These are phyloP conservation scores for Acanthosoma haemorrhoidale DNA, from an alignment of 2,888 invertebrate genomes.

Conservation along the genomic window DNA sequence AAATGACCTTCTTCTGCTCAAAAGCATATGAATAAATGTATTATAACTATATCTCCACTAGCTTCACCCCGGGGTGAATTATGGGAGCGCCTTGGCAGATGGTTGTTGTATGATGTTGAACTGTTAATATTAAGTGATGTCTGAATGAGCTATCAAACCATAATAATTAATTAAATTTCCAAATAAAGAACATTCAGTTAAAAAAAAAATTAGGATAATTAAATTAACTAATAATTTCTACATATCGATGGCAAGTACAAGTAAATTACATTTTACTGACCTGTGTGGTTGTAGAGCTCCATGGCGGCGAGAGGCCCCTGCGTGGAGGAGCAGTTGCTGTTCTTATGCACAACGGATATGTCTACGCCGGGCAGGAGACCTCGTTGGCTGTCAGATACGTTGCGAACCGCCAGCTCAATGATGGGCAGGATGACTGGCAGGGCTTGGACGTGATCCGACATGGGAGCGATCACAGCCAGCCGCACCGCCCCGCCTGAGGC, in stretches of 20 bases:
- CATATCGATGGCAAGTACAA: neutral
- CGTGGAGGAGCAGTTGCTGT: conserved; percentile 71
- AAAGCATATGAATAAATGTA: no score
- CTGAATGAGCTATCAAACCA: no score
- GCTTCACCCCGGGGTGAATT: no score
- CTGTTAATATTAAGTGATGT: no score
- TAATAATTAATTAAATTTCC: no score
- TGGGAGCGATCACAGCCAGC: conserved; percentile 60
- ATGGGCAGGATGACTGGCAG: conserved; percentile 63
- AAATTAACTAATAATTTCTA: neutral
- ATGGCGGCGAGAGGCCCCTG: conserved; percentile 73
- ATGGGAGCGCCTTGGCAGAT: no score
- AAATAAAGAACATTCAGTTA: no score
- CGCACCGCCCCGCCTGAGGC: conserved; percentile 46
- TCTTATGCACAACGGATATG: conserved; percentile 62
- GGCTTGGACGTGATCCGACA: conserved; percentile 57
- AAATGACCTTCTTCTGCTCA: no score
- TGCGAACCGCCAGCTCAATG: conserved; percentile 61
- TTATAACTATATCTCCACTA: no score
- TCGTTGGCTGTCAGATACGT: conserved; percentile 53
- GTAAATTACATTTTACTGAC: conserved; percentile 47
- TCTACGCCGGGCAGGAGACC: conserved; percentile 63
- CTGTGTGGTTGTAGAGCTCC: conserved; percentile 53
- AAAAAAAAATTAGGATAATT: no score
- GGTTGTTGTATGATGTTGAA: no score